phyloP scores from a whole-genome alignment of 2,888 invertebrate genomes.

The Drosophila sordidula region DNA sequence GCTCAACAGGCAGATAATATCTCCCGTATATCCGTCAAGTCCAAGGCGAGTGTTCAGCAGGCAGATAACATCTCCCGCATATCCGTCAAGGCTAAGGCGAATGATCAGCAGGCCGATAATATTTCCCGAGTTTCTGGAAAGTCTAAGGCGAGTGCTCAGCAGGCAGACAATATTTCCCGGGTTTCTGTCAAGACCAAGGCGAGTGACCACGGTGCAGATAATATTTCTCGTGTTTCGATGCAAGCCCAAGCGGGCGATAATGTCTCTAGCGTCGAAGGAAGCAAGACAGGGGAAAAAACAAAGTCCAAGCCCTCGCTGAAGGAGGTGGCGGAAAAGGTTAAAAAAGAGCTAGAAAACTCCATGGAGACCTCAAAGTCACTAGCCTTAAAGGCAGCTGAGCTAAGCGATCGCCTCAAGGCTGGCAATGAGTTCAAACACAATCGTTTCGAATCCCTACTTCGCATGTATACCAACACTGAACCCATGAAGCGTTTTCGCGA shows the following conservation, averaged over 20 bases:
- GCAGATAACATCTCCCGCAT: slow-evolving; percentile 2
- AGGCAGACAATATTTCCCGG: slow-evolving; percentile 16
- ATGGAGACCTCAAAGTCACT: slow-evolving; percentile 14
- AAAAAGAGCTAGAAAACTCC: slow-evolving; percentile 8
- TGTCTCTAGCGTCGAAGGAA: background rate
- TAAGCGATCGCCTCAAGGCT: slow-evolving; percentile 54
- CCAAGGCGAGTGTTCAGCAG: background rate
- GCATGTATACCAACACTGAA: slow-evolving; percentile 28
- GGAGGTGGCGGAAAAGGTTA: slow-evolving; percentile 20
- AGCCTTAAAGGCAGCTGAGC: slow-evolving; percentile 35
- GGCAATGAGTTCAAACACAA: slow-evolving; percentile 54
- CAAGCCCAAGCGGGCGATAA: background rate
- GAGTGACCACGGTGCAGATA: background rate
- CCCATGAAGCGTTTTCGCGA: slow-evolving; percentile 39
- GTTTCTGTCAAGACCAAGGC: background rate
- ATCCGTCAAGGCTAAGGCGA: slow-evolving; percentile 4
- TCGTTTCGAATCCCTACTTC: slow-evolving; percentile 44
- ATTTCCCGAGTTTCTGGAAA: slow-evolving; percentile 8
- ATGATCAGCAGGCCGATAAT: background rate
- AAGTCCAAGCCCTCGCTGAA: background rate
- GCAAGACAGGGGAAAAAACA: background rate
- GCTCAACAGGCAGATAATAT: background rate
- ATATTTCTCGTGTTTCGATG: background rate
- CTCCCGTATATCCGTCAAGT: slow-evolving; percentile 4
- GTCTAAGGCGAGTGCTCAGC: slow-evolving; percentile 13